phyloP scores from a whole-genome alignment of 2,888 invertebrate genomes.

The Kuschelorhynchus macadamiae region DNA sequence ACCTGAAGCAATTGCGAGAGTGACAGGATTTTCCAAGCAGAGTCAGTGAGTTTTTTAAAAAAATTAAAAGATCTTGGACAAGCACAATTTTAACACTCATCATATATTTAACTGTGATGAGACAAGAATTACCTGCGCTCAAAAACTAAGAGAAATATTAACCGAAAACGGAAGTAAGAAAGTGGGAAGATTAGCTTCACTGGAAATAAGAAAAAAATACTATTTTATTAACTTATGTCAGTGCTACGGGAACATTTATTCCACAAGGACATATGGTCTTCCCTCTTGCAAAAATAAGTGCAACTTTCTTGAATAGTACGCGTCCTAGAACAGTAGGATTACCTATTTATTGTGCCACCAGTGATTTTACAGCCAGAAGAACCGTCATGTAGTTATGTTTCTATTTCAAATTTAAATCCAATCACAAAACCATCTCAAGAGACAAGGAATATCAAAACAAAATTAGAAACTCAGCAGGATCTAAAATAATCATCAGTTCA shows the following conservation, averaged over 20 bases:
- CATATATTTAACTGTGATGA: slow-evolving; percentile 5
- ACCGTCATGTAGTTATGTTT: neutral
- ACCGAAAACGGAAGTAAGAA: slow-evolving; percentile 1
- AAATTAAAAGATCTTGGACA: neutral
- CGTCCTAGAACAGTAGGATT: slow-evolving; percentile 9
- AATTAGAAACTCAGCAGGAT: too few relatives aligned
- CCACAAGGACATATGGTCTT: slow-evolving; percentile 6
- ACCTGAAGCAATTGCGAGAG: slow-evolving; percentile 10
- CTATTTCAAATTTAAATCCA: neutral
- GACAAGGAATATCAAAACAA: too few relatives aligned
- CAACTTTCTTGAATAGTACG: neutral
- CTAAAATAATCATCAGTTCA: too few relatives aligned
- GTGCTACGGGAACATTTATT: slow-evolving; percentile 8
- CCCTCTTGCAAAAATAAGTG: neutral
- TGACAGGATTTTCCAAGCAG: slow-evolving; percentile 3
- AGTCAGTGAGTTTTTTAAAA: neutral
- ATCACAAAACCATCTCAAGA: too few relatives aligned
- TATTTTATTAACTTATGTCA: neutral
- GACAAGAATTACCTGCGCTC: too few relatives aligned
- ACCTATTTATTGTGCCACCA: neutral
- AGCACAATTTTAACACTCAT: neutral
- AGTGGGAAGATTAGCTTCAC: slow-evolving; percentile 14
- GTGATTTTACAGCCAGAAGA: neutral
- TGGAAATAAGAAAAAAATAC: slow-evolving; percentile 2
- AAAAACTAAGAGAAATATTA: slow-evolving; percentile 5